A percentile compares a stretch with the other conserved stretches of the same genome.
Evolutionary conservation across 2,888 invertebrate genomes (phyloP).

Genomic region (Himalopsyche kuldschensis): DNA sequence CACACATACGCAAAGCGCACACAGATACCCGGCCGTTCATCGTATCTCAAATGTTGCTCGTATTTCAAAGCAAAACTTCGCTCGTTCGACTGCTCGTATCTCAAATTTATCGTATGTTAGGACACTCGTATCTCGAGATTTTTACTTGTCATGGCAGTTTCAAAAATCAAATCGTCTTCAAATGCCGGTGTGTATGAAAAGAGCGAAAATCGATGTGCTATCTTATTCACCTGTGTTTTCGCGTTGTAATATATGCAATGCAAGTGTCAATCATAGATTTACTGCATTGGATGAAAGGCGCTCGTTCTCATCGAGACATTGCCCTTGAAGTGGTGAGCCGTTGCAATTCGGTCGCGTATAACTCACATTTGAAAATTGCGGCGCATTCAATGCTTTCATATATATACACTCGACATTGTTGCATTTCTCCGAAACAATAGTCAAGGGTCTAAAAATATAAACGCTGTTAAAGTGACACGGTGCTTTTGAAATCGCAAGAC

Average conservation of each 20-base stretch:
- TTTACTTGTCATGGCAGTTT: too few species aligned
- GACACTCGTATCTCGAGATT: too few species aligned
- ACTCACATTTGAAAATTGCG: not conserved
- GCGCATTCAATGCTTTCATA: not conserved
- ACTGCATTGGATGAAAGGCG: not conserved
- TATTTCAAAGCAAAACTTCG: too few species aligned
- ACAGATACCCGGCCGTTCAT: too few species aligned
- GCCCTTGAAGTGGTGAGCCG: not conserved
- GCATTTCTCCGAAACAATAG: not conserved
- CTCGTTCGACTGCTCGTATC: too few species aligned
- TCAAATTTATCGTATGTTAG: too few species aligned
- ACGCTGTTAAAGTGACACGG: not conserved
- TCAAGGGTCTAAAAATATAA: not conserved
- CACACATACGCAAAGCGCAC: too few species aligned
- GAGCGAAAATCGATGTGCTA: too few species aligned
- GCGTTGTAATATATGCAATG: not conserved
- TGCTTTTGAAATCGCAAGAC: not conserved
- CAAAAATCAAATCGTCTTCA: too few species aligned
- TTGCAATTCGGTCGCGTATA: not conserved
- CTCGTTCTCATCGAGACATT: not conserved
- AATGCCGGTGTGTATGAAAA: too few species aligned
- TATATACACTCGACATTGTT: not conserved
- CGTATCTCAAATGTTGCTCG: too few species aligned
- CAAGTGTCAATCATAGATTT: not conserved
- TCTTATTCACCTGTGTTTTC: too few species aligned